Percentiles rank a stretch among this genome's conserved stretches.
phyloP scores from a whole-genome alignment of 2,888 invertebrate genomes.

The Drosophila falleni region DNA sequence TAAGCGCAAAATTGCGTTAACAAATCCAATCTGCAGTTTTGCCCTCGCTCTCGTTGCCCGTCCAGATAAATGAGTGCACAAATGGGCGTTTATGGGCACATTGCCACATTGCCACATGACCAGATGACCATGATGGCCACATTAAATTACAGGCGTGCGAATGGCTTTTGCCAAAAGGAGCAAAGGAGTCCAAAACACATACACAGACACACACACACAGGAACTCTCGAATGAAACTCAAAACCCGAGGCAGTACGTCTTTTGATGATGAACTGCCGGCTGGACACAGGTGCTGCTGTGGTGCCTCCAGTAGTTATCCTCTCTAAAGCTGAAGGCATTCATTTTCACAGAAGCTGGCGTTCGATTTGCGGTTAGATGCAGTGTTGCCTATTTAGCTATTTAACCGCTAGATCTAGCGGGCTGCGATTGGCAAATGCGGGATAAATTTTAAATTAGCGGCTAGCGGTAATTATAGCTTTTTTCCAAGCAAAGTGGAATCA shows the following conservation, averaged over 20 bases:
- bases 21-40: conserved; percentile 69
- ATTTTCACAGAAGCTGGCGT: conserved; percentile 34
- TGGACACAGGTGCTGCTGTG: conserved; percentile 27
- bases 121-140: conserved; percentile 49
- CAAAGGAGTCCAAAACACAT: not conserved
- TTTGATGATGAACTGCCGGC: conserved; percentile 11
- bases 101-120: conserved; percentile 15
- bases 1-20: conserved; percentile 71
- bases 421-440: too few species aligned
- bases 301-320: conserved; percentile 2
- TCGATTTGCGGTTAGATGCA: conserved; percentile 50
- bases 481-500: too few species aligned
- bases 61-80: conserved; percentile 43
- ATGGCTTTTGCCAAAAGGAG: conserved; percentile 51
- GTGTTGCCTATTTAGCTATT: too few species aligned
- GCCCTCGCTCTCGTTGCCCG: conserved; percentile 1
- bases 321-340: conserved; percentile 29
- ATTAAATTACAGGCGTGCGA: conserved; percentile 69
- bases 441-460: too few species aligned
- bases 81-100: conserved; percentile 44
- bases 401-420: too few species aligned
- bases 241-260: conserved; percentile 29
- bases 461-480: too few species aligned
- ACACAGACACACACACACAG: conserved; percentile 5
- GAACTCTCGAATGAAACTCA: not conserved